phyloP scores from a whole-genome alignment of 1,140 invertebrate species.

The Amyelois transitella region DNA sequence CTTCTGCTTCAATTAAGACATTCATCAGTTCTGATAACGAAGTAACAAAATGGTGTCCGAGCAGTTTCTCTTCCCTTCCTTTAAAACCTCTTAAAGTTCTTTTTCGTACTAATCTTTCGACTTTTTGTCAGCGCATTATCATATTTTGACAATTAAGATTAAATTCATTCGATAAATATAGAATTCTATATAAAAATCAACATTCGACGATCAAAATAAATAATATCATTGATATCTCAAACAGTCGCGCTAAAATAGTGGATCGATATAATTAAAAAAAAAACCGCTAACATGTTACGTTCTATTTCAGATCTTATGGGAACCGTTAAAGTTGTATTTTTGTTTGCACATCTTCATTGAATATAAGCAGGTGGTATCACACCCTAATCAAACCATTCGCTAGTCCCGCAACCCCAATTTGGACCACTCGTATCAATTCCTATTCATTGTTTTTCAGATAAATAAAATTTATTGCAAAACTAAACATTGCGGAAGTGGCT shows the following conservation, averaged over 20 bases:
- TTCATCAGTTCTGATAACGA: too few relatives aligned
- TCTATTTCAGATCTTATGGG: neutral
- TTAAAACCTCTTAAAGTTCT: too few relatives aligned
- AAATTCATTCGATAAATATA: neutral
- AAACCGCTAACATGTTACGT: neutral
- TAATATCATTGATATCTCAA: neutral
- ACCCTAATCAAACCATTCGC: constrained; percentile 11
- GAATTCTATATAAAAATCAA: too few relatives aligned
- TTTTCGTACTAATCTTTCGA: too few relatives aligned
- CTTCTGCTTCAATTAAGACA: too few relatives aligned
- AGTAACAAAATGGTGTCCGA: too few relatives aligned
- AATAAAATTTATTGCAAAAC: constrained; percentile 3
- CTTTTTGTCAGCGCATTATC: neutral
- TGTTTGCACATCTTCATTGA: neutral
- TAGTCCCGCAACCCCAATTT: constrained; percentile 6
- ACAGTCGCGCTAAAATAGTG: neutral
- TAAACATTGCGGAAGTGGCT: neutral
- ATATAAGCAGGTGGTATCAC: constrained; percentile 13
- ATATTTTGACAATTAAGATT: neutral
- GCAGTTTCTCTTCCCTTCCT: too few relatives aligned
- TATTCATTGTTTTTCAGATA: constrained; percentile 1
- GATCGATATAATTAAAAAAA: neutral
- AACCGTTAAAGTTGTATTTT: neutral
- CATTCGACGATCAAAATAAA: neutral
- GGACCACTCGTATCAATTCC: constrained; percentile 2